Base-by-base conservation (phyloP, 2,888 invertebrate species). In the Crematogaster levior region DNA sequence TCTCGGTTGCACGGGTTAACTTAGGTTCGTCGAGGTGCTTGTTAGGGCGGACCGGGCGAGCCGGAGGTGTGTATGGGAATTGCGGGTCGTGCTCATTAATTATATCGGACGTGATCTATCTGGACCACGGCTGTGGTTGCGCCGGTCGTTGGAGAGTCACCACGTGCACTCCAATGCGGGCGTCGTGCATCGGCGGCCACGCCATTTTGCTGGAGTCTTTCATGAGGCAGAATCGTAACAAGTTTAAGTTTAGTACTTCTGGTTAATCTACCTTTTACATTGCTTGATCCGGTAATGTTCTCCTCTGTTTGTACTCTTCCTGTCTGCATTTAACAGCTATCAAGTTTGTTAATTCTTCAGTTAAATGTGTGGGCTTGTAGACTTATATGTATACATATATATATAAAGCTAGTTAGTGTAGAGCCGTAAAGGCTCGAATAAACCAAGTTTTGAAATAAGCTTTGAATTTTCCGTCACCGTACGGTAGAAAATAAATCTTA, bases 51-150 rank as follows among this genome's bases (percentile, higher is more conserved):
- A 86, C 83, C 87, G 85, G 83, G 72, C 68, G 66, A 79, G 84
- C 80, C 68, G 86, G 88, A 92, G 92, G 93, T 92, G 93, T 93
- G 92, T 90, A 93, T 93, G 93, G 93, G 93, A 93, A 93, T 93
- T 89, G 91, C 90, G 85, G 90, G 85, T 93, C 92, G 92, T 92
- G 91, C 91, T 93, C 92, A 91, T 93, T 93, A 92, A 93, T 93
- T 92, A 91, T 92, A 93, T 93, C 92, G 87, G 89, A 90, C 89
- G 89, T 92, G 92, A 93, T 93, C 92, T 93, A 93, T 93, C 90
- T 91, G 92, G 92, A 92, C 91, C 92, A 91, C 87, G 86, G 86
- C 66, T 77, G 68, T 51, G 73, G 75, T 81, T 86, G 87, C 86
- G 85, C n/a, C 85, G 81, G 81, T 79, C 74, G 81, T 72, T 81